Evolutionary conservation across 2,113 vertebrate species (phyloP).

Genomic region (Menidia beryllina): DNA sequence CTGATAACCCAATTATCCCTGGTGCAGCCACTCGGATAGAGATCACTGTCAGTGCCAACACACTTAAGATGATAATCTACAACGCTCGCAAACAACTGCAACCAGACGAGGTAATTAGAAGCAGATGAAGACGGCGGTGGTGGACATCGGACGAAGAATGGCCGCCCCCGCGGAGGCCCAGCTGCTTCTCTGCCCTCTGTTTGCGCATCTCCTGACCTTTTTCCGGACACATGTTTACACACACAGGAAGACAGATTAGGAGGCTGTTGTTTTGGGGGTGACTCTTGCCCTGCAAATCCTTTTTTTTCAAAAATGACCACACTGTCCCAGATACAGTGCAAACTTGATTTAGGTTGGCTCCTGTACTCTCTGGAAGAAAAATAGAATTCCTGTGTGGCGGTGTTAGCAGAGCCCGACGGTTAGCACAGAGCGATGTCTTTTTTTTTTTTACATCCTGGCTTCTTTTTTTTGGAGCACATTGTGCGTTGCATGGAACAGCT

Average conservation of each 20-base stretch:
- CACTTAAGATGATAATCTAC: slow-evolving; percentile 63
- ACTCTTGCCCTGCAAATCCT: slow-evolving; percentile 71
- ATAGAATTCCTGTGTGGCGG: slow-evolving; percentile 7
- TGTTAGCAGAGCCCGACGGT: background rate
- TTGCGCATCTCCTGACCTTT: slow-evolving; percentile 29
- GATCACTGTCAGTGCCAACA: slow-evolving; percentile 63
- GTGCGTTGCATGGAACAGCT: slow-evolving; percentile 2
- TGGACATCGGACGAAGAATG: slow-evolving; percentile 6
- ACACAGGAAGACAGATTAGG: slow-evolving; percentile 64
- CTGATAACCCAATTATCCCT: slow-evolving; percentile 75
- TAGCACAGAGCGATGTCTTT: background rate
- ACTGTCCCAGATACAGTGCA: slow-evolving; percentile 59
- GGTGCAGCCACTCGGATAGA: slow-evolving; percentile 54
- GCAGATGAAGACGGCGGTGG: slow-evolving; percentile 23
- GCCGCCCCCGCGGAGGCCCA: slow-evolving; percentile 19
- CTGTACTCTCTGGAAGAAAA: background rate
- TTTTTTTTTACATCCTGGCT: background rate
- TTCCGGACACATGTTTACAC: slow-evolving; percentile 52
- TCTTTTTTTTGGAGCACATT: background rate
- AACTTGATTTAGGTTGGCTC: slow-evolving; percentile 14
- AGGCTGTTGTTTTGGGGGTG: slow-evolving; percentile 57
- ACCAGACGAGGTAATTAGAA: slow-evolving; percentile 52
- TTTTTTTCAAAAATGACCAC: slow-evolving; percentile 69
- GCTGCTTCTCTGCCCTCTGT: slow-evolving; percentile 34
- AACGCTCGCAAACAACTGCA: slow-evolving; percentile 48